phyloP scores from a whole-genome alignment of 1,140 invertebrate genomes.

The Diplogasteroides magnus region DNA sequence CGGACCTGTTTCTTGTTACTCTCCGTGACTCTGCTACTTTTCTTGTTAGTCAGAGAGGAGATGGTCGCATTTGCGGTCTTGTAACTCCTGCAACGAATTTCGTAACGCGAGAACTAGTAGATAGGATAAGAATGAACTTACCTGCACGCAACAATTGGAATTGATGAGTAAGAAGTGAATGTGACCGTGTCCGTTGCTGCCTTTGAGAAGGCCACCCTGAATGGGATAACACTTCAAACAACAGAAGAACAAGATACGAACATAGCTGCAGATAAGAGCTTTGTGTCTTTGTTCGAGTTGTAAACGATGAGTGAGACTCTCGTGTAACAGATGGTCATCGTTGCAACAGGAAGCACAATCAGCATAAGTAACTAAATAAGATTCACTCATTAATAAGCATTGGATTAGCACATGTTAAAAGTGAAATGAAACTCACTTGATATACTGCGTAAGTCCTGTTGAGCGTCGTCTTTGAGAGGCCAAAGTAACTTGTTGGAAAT shows the following conservation, averaged over 20 bases:
- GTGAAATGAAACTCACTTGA: too few species aligned
- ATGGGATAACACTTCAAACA: too few species aligned
- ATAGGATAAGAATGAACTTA: background rate
- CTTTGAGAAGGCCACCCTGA: conserved; percentile 34
- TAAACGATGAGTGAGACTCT: conserved; percentile 36
- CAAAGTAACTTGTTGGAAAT: conserved; percentile 18
- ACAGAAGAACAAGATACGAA: conserved; percentile 14
- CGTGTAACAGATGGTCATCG: conserved; percentile 36
- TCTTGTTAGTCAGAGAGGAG: conserved; percentile 9
- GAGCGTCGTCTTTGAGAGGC: conserved; percentile 9
- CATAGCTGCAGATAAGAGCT: conserved; percentile 30
- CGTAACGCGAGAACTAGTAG: background rate
- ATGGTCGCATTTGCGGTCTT: conserved; percentile 1
- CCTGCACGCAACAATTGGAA: conserved; percentile 19
- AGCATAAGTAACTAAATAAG: conserved; percentile 28
- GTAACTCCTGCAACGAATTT: background rate
- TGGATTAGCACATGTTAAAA: background rate
- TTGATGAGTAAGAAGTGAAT: conserved; percentile 32
- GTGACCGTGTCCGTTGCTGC: conserved; percentile 36
- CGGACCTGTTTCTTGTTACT: conserved; percentile 35
- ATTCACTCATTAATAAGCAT: background rate
- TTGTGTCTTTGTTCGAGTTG: conserved; percentile 35
- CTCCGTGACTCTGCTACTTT: conserved; percentile 28
- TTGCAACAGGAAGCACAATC: conserved; percentile 34
- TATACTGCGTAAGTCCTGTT: conserved; percentile 30